Conservation (phyloP, 2,888 invertebrate species). For the Selenia dentaria region DNA sequence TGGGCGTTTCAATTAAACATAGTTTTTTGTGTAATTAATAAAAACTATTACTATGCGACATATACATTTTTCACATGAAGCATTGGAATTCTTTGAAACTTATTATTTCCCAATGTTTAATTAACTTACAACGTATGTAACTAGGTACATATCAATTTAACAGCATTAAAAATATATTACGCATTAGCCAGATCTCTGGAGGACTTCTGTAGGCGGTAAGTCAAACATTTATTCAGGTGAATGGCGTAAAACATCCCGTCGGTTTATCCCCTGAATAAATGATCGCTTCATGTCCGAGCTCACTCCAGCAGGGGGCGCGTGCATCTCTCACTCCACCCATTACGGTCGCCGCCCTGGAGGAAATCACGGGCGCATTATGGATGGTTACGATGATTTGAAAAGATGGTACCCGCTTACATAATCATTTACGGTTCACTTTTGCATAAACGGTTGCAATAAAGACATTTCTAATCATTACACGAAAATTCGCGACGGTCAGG, state of each 20-base stretch:
- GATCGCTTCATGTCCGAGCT: conserved; percentile 6
- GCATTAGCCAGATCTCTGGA: background rate
- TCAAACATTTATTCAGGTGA: conserved; percentile 11
- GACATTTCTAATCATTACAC: no score
- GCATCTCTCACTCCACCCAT: conserved; percentile 1
- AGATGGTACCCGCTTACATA: background rate
- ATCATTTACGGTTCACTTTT: background rate
- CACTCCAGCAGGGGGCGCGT: background rate
- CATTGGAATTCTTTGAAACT: no score
- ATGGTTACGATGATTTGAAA: conserved; percentile 3
- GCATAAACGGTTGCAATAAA: background rate
- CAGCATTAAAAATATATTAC: no score
- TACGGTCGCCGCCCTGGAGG: background rate
- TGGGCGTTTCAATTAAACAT: no score
- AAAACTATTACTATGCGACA: no score
- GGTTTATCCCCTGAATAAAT: conserved; percentile 26
- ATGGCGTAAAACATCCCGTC: conserved; percentile 7
- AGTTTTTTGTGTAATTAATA: no score
- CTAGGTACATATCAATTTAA: no score
- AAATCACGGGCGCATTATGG: conserved; percentile 5
- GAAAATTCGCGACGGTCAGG: no score
- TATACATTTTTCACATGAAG: no score
- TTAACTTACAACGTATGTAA: no score
- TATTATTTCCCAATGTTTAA: no score
- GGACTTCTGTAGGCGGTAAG: conserved; percentile 1